Conservation (phyloP, 1,140 invertebrate genomes). For the Coptotermes formosanus region DNA sequence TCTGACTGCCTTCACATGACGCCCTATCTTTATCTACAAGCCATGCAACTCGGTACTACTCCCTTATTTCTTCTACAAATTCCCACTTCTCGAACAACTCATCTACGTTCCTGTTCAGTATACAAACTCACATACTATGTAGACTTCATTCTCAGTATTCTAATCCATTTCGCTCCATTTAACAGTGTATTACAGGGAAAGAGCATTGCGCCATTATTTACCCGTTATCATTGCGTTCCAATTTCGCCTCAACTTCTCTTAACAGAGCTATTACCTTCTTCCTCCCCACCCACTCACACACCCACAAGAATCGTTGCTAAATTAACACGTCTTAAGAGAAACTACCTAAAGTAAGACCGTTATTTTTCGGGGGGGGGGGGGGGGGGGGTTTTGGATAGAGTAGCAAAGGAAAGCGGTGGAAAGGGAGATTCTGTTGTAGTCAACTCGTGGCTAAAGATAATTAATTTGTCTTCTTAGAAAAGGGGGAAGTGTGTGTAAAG, state of each 20-base stretch:
- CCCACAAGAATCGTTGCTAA: background rate
- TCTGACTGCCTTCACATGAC: background rate
- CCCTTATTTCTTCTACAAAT: background rate
- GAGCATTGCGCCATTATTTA: background rate
- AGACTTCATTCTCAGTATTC: background rate
- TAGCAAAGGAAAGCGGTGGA: background rate
- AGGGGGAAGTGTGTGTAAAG: background rate
- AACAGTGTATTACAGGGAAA: background rate
- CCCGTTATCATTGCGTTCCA: constrained; percentile 10
- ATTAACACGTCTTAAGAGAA: constrained; percentile 16
- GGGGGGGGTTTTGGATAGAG: background rate
- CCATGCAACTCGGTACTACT: background rate
- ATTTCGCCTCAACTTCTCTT: background rate
- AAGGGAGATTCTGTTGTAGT: background rate
- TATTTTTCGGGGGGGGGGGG: background rate
- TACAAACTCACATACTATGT: background rate
- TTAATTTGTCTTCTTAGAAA: background rate
- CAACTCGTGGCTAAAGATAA: background rate
- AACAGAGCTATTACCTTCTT: background rate
- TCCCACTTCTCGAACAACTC: background rate
- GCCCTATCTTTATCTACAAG: background rate
- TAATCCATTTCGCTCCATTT: constrained; percentile 16
- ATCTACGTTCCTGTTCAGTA: background rate
- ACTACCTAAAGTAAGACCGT: constrained; percentile 3
- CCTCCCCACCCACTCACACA: background rate